phyloP scores from a whole-genome alignment of 2,888 invertebrate genomes.

The Hypomecis punctinalis region DNA sequence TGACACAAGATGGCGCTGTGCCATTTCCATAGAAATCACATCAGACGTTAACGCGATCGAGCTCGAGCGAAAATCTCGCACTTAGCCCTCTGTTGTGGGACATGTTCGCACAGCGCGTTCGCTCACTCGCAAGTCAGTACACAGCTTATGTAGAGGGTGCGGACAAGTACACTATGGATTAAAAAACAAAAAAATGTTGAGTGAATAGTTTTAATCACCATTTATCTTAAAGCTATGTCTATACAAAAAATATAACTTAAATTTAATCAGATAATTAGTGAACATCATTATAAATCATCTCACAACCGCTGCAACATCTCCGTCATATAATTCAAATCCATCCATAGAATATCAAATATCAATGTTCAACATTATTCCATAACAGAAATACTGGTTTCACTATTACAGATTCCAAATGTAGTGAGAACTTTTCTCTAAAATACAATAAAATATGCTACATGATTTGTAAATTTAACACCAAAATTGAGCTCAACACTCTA shows the following conservation, averaged over 20 bases:
- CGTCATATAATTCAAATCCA: conserved; percentile 73
- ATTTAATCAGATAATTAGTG: conserved; percentile 83
- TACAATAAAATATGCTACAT: conserved; percentile 37
- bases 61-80: no score
- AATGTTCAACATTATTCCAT: conserved; percentile 65
- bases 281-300: conserved; percentile 84
- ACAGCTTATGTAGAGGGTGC: no score
- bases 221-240: conserved; percentile 80
- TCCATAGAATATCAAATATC: conserved; percentile 67
- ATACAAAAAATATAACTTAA: conserved; percentile 85
- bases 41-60: no score
- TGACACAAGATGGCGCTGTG: no score
- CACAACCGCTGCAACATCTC: conserved; percentile 83
- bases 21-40: no score
- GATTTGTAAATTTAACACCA: conserved; percentile 40
- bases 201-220: conserved; percentile 80
- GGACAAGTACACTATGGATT: not conserved
- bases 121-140: no score
- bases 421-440: conserved; percentile 40
- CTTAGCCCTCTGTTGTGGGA: no score
- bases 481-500: conserved; percentile 58
- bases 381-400: conserved; percentile 61
- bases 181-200: conserved; percentile 48
- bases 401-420: conserved; percentile 53
- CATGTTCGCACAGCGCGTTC: no score